Evolutionary conservation across 2,888 invertebrate genomes (phyloP).

Genomic region (Linnaemya tessellans): DNA sequence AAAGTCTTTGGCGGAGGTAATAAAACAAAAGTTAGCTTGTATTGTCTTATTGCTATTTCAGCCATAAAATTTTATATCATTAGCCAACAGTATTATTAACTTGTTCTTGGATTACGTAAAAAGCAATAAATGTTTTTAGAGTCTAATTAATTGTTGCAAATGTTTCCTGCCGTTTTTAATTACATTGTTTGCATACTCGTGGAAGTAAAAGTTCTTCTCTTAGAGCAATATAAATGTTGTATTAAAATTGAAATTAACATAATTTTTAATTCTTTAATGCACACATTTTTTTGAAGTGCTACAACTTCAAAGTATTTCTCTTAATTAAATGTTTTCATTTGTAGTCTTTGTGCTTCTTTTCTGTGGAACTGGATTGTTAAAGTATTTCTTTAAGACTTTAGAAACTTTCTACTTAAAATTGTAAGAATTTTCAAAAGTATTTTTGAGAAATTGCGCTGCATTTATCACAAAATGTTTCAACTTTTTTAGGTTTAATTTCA

Average conservation of each 20-base stretch:
- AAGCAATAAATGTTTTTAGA: not conserved
- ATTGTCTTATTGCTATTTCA: not conserved
- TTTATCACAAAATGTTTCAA: no score
- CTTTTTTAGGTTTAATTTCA: no score
- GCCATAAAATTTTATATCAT: not conserved
- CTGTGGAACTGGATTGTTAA: no score
- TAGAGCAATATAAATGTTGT: not conserved
- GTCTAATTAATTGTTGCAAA: not conserved
- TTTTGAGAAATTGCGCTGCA: no score
- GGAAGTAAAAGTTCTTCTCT: not conserved
- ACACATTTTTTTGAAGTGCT: not conserved
- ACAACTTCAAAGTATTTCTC: not conserved
- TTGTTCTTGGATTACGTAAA: not conserved
- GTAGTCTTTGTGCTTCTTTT: not conserved
- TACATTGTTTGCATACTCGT: not conserved
- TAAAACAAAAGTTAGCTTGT: not conserved
- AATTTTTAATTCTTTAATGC: not conserved
- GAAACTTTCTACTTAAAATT: no score
- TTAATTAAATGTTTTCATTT: not conserved
- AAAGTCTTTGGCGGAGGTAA: not conserved
- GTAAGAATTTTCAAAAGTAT: no score
- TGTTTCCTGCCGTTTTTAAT: not conserved
- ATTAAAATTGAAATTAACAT: not conserved
- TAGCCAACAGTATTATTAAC: not conserved
- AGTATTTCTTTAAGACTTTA: no score